Evolutionary conservation across 2,113 vertebrate genomes (phyloP).

Genomic region (Gnathonemus echidnorhynchus): DNA sequence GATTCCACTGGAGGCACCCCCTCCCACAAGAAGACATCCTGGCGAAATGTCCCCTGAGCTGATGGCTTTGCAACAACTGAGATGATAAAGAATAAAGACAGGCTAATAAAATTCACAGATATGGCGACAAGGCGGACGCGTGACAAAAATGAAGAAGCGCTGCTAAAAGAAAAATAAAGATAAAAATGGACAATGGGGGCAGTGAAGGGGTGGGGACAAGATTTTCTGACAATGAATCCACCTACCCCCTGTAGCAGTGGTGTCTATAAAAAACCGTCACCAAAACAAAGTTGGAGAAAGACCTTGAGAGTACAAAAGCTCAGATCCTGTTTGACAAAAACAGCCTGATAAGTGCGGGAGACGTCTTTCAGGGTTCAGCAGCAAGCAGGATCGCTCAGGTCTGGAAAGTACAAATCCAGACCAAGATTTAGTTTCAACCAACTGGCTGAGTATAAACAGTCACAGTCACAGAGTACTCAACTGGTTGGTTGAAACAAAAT

Average conservation of each 20-base stretch:
- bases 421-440: too few relatives aligned
- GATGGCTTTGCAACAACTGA: neutral
- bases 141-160: neutral
- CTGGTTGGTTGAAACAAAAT: neutral
- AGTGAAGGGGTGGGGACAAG: neutral
- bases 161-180: neutral
- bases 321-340: slow-evolving; percentile 46
- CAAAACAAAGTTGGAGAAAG: slow-evolving; percentile 16
- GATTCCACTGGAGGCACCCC: neutral
- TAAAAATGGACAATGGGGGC: neutral
- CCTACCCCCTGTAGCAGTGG: neutral
- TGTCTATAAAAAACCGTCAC: slow-evolving; percentile 35
- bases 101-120: neutral
- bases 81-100: neutral
- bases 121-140: neutral
- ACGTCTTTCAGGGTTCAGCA: slow-evolving; percentile 36
- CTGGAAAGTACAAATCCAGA: neutral
- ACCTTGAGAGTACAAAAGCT: slow-evolving; percentile 45
- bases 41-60: neutral
- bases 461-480: neutral
- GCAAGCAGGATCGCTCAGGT: slow-evolving; percentile 29
- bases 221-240: neutral
- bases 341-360: slow-evolving; percentile 27
- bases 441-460: too few relatives aligned
- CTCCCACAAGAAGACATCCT: neutral